Percentiles rank a stretch among this genome's conserved stretches.
Conservation (phyloP, 2,797 vertebrate genomes). For the Echiichthys vipera region DNA sequence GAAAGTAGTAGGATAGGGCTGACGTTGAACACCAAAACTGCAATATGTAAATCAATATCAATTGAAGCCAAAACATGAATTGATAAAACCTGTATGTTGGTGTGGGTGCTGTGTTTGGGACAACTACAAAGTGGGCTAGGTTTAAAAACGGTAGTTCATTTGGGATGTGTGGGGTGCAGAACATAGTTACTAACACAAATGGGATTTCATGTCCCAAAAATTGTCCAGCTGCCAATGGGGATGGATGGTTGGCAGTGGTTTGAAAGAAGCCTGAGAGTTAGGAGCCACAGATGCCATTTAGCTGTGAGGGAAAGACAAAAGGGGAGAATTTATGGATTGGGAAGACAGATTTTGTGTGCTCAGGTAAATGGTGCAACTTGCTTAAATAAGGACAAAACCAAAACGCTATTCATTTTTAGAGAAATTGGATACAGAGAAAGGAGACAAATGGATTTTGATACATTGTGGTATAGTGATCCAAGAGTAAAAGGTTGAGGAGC, state of each 20-base stretch:
- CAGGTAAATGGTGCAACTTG: constrained; percentile 59
- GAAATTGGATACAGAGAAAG: constrained; percentile 49
- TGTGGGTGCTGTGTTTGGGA: constrained; percentile 9
- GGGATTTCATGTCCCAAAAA: constrained; percentile 67
- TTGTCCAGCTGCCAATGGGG: constrained; percentile 64
- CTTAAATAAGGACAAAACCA: constrained; percentile 55
- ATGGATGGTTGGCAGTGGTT: constrained; percentile 58
- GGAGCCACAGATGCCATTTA: constrained; percentile 62
- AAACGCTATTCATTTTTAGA: constrained; percentile 55
- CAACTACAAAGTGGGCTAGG: constrained; percentile 6
- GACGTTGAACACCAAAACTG: not conserved
- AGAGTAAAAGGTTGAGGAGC: constrained; percentile 36
- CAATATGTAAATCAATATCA: not conserved
- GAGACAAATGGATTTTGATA: constrained; percentile 54
- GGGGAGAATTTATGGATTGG: constrained; percentile 42
- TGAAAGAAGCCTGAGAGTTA: constrained; percentile 61
- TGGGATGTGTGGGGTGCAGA: constrained; percentile 7
- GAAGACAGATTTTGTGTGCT: constrained; percentile 50
- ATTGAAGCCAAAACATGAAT: not conserved
- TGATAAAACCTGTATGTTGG: not conserved
- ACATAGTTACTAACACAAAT: constrained; percentile 63
- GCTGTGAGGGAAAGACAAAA: constrained; percentile 54
- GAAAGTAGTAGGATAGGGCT: not conserved
- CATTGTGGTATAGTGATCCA: constrained; percentile 47
- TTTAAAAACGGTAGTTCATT: constrained; percentile 15